These are phyloP conservation scores for Aphodius sticticus DNA, from an alignment of 2,888 invertebrate genomes.

Conservation along the genomic window DNA sequence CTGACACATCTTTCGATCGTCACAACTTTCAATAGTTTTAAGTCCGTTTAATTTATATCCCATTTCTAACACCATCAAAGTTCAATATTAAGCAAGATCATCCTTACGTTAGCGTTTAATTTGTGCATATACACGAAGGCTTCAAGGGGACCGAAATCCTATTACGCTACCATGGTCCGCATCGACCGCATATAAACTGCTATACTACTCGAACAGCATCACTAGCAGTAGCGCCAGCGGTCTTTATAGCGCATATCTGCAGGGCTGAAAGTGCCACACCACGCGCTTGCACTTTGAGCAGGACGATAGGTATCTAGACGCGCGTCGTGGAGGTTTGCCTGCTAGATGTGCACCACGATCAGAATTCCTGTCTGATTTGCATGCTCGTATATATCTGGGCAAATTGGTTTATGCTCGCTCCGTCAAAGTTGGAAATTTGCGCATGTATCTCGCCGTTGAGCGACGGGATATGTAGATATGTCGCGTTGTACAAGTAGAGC, in stretches of 20 bases:
- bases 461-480: background rate
- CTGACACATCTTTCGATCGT: no score
- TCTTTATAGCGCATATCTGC: background rate
- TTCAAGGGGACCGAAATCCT: background rate
- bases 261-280: background rate
- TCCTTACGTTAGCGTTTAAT: background rate
- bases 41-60: background rate
- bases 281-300: background rate
- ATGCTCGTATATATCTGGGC: slow-evolving; percentile 4
- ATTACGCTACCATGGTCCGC: background rate
- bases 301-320: background rate
- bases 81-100: background rate
- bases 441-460: background rate
- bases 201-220: background rate
- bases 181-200: slow-evolving; percentile 4
- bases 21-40: no score
- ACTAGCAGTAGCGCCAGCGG: background rate
- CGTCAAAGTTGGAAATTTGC: background rate
- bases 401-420: background rate
- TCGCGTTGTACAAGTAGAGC: background rate
- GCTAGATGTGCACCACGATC: background rate
- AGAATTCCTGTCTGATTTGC: background rate
- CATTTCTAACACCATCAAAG: background rate
- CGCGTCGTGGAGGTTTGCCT: background rate
- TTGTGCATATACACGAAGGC: background rate